A percentile compares a stretch with the other conserved stretches of the same genome.
phyloP scores from a whole-genome alignment of 1,140 invertebrate species.

The Aphidius ervi region DNA sequence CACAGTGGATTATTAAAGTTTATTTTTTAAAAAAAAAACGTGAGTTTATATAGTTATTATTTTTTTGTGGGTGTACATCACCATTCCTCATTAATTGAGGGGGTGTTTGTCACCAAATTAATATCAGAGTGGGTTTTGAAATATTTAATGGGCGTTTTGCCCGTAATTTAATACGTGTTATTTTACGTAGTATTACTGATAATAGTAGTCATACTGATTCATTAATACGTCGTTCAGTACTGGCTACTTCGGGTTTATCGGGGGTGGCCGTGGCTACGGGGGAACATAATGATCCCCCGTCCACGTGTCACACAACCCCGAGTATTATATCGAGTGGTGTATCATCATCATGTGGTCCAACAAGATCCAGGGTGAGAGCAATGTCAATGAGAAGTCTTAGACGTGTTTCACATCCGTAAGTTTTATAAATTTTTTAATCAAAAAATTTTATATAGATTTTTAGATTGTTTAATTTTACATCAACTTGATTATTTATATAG shows the following conservation, averaged over 20 bases:
- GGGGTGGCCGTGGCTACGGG: slow-evolving; percentile 34
- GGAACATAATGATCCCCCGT: slow-evolving; percentile 33
- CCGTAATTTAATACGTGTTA: slow-evolving; percentile 49
- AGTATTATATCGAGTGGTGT: slow-evolving; percentile 10
- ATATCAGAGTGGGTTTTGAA: slow-evolving; percentile 48
- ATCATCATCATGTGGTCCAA: slow-evolving; percentile 20
- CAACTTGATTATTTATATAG: not conserved
- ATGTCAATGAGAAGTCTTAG: slow-evolving; percentile 50
- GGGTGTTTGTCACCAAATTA: slow-evolving; percentile 47
- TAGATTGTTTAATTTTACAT: not conserved
- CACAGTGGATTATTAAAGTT: not conserved
- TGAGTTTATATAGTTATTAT: not conserved
- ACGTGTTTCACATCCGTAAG: slow-evolving; percentile 52
- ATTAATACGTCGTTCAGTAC: slow-evolving; percentile 35
- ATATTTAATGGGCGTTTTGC: slow-evolving; percentile 48
- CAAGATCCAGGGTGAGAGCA: slow-evolving; percentile 38
- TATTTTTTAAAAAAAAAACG: not conserved
- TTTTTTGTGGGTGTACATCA: slow-evolving; percentile 26
- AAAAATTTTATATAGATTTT: not conserved
- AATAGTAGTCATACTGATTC: slow-evolving; percentile 36
- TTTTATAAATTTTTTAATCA: slow-evolving; percentile 21
- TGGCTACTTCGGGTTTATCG: slow-evolving; percentile 29
- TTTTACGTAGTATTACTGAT: slow-evolving; percentile 43
- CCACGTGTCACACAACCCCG: slow-evolving; percentile 37
- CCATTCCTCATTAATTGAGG: slow-evolving; percentile 45